Conservation (phyloP, 1,140 invertebrate genomes). For the Brachionus asplanchnoidis region DNA sequence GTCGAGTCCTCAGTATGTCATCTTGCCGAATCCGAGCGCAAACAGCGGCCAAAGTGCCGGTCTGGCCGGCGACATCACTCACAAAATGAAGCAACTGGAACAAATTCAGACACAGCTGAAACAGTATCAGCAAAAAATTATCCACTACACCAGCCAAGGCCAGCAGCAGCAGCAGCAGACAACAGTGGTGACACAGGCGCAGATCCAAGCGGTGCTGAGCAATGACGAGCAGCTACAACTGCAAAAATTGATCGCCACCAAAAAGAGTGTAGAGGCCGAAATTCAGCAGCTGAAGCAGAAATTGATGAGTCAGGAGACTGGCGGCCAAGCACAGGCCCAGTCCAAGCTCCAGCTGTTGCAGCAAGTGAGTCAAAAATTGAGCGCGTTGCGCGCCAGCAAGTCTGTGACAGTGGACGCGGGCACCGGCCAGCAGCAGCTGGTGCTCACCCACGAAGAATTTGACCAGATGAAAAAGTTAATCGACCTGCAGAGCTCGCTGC, state of each 20-base stretch:
- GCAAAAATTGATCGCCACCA: conserved; percentile 5
- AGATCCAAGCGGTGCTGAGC: conserved; percentile 8
- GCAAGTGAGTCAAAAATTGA: conserved; percentile 20
- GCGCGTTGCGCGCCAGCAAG: neutral
- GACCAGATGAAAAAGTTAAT: conserved; percentile 33
- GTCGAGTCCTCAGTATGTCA: neutral
- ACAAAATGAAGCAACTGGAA: conserved; percentile 41
- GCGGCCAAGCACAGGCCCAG: neutral
- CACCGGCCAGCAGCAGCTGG: conserved; percentile 24
- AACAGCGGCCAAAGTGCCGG: neutral
- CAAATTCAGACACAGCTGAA: conserved; percentile 38
- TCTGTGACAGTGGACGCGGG: neutral
- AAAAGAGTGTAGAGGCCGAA: neutral
- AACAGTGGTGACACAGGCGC: neutral
- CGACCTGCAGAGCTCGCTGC: neutral
- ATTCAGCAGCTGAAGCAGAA: conserved; percentile 31
- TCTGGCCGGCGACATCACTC: neutral
- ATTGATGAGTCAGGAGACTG: neutral
- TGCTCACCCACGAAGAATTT: conserved; percentile 7
- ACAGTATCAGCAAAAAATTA: conserved; percentile 3
- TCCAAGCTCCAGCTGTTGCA: neutral
- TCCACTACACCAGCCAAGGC: neutral
- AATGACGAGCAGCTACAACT: neutral
- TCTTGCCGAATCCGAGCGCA: neutral
- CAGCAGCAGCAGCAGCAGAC: neutral